Conservation (phyloP, 2,113 vertebrate species). For the Istiophorus platypterus region DNA sequence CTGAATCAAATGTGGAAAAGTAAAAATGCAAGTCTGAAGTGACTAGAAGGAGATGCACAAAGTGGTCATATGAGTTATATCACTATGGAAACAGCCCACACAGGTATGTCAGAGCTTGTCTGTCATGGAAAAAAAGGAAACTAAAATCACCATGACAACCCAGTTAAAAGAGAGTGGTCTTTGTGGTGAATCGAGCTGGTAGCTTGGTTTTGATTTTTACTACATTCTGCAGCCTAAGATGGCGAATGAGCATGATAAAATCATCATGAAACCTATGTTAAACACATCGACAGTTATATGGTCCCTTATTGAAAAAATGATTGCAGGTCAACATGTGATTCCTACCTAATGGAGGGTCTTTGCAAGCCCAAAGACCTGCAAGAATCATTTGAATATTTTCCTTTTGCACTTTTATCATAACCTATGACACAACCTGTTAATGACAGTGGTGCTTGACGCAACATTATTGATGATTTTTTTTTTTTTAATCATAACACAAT, state of each 20-base stretch:
- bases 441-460: background rate
- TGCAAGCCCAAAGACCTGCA: background rate
- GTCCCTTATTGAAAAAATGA: background rate
- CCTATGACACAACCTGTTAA: too few relatives aligned
- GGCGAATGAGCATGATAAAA: background rate
- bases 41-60: slow-evolving; percentile 28
- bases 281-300: background rate
- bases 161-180: slow-evolving; percentile 49
- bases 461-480: background rate
- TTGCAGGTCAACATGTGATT: background rate
- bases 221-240: slow-evolving; percentile 12
- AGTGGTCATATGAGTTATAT: slow-evolving; percentile 40
- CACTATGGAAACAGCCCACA: slow-evolving; percentile 75
- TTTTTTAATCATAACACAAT: background rate
- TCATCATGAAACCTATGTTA: background rate
- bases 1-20: slow-evolving; percentile 28
- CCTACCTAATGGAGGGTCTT: too few relatives aligned
- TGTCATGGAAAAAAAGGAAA: slow-evolving; percentile 40
- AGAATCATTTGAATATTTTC: background rate
- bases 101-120: slow-evolving; percentile 51
- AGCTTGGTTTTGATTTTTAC: slow-evolving; percentile 40
- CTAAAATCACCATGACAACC: slow-evolving; percentile 68
- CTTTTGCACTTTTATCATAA: too few relatives aligned
- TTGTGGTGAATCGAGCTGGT: slow-evolving; percentile 21
- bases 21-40: slow-evolving; percentile 31